A percentile compares a stretch with the other conserved stretches of the same genome.
These are phyloP conservation scores for Nephrocerus scutellatus DNA, from an alignment of 2,888 invertebrate species.

Conservation along the genomic window DNA sequence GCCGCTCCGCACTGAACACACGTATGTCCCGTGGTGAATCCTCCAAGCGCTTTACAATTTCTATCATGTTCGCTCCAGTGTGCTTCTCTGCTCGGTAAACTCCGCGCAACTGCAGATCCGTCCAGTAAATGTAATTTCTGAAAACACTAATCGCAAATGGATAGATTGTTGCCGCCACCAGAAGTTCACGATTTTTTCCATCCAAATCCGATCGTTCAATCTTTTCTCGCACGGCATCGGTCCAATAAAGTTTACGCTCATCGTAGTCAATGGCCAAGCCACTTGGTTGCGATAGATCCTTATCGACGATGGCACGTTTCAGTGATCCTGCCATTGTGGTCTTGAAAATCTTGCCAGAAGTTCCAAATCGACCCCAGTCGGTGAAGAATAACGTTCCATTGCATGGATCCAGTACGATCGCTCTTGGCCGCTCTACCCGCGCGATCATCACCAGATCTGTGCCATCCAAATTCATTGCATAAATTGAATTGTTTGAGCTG, in stretches of 20 bases:
- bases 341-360: constrained; percentile 86
- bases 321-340: constrained; percentile 95
- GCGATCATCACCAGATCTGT: constrained; percentile 85
- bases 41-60: constrained; percentile 87
- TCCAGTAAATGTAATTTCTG: constrained; percentile 91
- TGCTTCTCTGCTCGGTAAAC: constrained; percentile 96
- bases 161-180: constrained; percentile 86
- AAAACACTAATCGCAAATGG: constrained; percentile 91
- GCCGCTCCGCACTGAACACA: constrained; percentile 71
- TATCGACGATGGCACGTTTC: constrained; percentile 79
- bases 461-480: constrained; percentile 89
- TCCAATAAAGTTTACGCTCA: constrained; percentile 91
- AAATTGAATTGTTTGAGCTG: constrained; percentile 87
- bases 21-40: constrained; percentile 91
- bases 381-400: constrained; percentile 92
- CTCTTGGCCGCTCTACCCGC: constrained; percentile 84
- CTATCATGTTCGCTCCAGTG: constrained; percentile 89
- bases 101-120: constrained; percentile 84
- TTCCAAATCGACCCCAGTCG: constrained; percentile 91
- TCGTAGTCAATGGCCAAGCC: constrained; percentile 94
- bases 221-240: constrained; percentile 90
- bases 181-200: constrained; percentile 75
- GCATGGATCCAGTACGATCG: constrained; percentile 95
- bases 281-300: constrained; percentile 88
- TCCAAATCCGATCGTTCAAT: constrained; percentile 88